Conservation (phyloP, 2,888 invertebrate species). For the Parapristionchus giblindavisi region DNA sequence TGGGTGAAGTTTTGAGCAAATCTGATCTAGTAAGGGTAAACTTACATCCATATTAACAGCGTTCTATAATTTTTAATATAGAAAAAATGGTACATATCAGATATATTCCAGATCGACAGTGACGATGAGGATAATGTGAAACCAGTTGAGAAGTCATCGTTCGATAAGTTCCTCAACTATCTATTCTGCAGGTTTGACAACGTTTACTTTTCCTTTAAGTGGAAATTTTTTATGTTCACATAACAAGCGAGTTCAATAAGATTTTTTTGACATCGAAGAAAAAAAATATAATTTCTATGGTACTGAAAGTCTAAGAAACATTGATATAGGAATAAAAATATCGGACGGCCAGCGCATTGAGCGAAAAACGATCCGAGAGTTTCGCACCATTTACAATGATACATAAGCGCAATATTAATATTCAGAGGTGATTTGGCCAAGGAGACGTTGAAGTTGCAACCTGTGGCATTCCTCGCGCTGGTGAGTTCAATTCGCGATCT, state of each 20-base stretch:
- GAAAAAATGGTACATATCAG: too few relatives aligned
- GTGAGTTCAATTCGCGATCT: background rate
- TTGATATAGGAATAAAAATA: too few relatives aligned
- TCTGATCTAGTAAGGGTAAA: too few relatives aligned
- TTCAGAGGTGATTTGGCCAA: conserved; percentile 36
- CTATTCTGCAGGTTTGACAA: conserved; percentile 29
- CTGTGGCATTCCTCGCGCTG: conserved; percentile 6
- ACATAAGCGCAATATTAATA: background rate
- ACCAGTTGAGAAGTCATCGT: conserved; percentile 22
- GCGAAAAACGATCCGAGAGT: too few relatives aligned
- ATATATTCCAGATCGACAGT: too few relatives aligned
- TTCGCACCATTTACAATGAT: too few relatives aligned
- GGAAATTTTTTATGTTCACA: too few relatives aligned
- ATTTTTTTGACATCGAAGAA: background rate
- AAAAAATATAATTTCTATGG: background rate
- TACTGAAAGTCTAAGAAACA: background rate
- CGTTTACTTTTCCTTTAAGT: background rate
- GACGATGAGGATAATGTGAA: conserved; percentile 30
- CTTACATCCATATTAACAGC: too few relatives aligned
- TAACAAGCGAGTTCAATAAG: background rate
- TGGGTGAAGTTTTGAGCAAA: too few relatives aligned
- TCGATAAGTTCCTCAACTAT: conserved; percentile 36
- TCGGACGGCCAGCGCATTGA: too few relatives aligned
- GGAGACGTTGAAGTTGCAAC: conserved; percentile 23
- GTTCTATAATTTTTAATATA: too few relatives aligned